Conservation (phyloP, 2,797 vertebrate genomes). For the Crotalus adamanteus region DNA sequence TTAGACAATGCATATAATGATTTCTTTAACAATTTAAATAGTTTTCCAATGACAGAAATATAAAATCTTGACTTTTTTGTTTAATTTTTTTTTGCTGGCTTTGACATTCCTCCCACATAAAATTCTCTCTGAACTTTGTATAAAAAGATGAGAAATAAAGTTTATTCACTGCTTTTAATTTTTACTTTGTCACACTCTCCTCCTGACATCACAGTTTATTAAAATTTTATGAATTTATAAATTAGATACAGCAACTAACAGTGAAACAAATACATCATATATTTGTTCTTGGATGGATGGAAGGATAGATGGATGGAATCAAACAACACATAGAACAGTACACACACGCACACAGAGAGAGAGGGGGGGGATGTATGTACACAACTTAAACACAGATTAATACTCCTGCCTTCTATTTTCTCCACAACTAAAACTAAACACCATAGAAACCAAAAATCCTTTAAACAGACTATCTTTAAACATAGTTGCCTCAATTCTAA, state of each 20-base stretch:
- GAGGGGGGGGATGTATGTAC: background rate
- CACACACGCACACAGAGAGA: background rate
- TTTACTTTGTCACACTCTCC: background rate
- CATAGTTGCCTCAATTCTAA: background rate
- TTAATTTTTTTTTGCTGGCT: background rate
- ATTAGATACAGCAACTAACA: background rate
- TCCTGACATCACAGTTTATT: conserved; percentile 34
- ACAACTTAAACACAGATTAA: background rate
- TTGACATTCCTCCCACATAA: background rate
- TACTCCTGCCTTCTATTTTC: background rate
- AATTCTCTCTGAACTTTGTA: background rate
- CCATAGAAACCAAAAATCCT: conserved; percentile 13
- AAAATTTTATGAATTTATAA: conserved; percentile 15
- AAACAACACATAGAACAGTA: background rate
- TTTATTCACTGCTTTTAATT: background rate
- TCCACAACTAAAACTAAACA: conserved; percentile 20
- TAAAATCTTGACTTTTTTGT: background rate
- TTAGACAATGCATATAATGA: conserved; percentile 8
- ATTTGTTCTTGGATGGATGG: background rate
- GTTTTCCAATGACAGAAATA: background rate
- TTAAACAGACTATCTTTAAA: conserved; percentile 4
- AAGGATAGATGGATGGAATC: background rate
- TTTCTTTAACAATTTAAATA: conserved; percentile 46
- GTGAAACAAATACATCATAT: background rate
- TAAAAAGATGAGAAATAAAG: conserved; percentile 23